These are phyloP conservation scores for Abrostola triplasia DNA, from an alignment of 2,888 invertebrate genomes.

Conservation along the genomic window DNA sequence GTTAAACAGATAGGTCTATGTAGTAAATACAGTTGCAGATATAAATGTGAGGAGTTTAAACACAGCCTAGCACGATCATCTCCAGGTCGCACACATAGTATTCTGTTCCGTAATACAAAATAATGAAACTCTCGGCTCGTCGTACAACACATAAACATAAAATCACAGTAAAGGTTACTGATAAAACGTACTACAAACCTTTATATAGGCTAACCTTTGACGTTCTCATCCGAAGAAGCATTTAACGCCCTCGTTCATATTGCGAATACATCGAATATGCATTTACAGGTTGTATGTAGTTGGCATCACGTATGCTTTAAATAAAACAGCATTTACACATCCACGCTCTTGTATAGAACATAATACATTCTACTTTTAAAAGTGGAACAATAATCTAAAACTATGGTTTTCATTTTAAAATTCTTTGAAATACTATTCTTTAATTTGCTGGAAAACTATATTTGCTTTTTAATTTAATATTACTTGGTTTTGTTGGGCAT, in stretches of 20 bases:
- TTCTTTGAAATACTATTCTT: not conserved
- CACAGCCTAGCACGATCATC: no score
- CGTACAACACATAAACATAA: not conserved
- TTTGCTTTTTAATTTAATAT: no score
- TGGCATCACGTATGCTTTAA: constrained; percentile 27
- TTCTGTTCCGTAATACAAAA: no score
- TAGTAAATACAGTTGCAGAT: no score
- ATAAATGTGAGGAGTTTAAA: no score
- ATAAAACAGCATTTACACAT: constrained; percentile 11
- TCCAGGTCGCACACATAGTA: no score
- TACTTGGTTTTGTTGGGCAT: no score
- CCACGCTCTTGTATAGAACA: constrained; percentile 17
- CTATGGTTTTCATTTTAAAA: constrained; percentile 17
- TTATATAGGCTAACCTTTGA: constrained; percentile 25
- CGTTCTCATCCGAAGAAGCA: constrained; percentile 20
- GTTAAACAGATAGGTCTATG: no score
- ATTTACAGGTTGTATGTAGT: constrained; percentile 36
- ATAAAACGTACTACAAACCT: not conserved
- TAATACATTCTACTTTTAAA: constrained; percentile 18
- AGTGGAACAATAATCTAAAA: constrained; percentile 24
- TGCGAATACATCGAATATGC: constrained; percentile 37
- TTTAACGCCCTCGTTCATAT: constrained; percentile 34
- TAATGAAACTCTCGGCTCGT: no score
- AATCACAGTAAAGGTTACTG: not conserved
- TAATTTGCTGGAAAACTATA: no score